These are phyloP conservation scores for Euzophera pinguis DNA, from an alignment of 2,888 invertebrate genomes.

Conservation along the genomic window DNA sequence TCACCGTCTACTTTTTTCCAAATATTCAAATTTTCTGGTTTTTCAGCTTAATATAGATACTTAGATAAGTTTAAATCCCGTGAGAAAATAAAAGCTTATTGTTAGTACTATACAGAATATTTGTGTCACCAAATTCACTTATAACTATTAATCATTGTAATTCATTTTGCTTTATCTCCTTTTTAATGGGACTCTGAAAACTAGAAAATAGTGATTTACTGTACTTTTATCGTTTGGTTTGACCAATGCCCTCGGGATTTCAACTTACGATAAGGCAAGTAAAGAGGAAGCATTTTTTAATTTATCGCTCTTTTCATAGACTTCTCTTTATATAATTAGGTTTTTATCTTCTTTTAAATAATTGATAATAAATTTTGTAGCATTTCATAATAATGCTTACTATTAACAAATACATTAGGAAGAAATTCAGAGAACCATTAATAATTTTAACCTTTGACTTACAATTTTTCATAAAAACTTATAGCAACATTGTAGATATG, in stretches of 20 bases:
- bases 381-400: background rate
- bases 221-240: conserved; percentile 46
- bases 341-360: background rate
- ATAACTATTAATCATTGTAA: conserved; percentile 25
- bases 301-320: conserved; percentile 49
- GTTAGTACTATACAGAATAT: background rate
- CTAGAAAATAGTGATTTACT: conserved; percentile 52
- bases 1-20: no score
- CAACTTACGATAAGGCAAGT: conserved; percentile 61
- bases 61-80: no score
- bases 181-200: conserved; percentile 52
- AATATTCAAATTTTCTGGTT: no score
- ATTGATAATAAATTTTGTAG: conserved; percentile 1
- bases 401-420: background rate
- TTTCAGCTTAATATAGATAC: no score
- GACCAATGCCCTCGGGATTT: conserved; percentile 48
- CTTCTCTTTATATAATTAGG: conserved; percentile 29
- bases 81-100: no score
- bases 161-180: conserved; percentile 46
- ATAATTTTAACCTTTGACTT: no score
- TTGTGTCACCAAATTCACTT: background rate
- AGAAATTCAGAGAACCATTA: no score
- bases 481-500: no score
- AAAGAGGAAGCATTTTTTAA: conserved; percentile 45
- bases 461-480: no score